Evolutionary conservation across 2,888 invertebrate genomes (phyloP).

Genomic region (Colostygia pectinataria): DNA sequence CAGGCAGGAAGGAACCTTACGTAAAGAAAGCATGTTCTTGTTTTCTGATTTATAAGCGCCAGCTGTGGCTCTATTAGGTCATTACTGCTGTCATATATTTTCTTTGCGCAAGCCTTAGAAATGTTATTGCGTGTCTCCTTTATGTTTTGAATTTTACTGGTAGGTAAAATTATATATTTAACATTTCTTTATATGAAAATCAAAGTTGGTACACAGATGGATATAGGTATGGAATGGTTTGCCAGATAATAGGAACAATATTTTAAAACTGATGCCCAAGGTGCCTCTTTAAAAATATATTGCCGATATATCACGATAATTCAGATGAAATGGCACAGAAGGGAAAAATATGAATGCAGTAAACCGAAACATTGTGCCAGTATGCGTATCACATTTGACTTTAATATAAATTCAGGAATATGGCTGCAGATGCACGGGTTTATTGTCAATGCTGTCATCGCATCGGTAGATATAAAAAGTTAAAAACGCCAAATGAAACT

Average conservation of each 20-base stretch:
- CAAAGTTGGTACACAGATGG: too few relatives aligned
- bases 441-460: slow-evolving; percentile 16
- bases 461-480: too few relatives aligned
- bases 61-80: slow-evolving; percentile 36
- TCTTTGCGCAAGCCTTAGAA: slow-evolving; percentile 4
- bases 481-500: slow-evolving; percentile 17
- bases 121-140: slow-evolving; percentile 5
- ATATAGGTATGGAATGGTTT: too few relatives aligned
- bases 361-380: slow-evolving; percentile 23
- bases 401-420: slow-evolving; percentile 20
- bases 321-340: slow-evolving; percentile 22
- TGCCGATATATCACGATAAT: slow-evolving; percentile 22
- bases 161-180: too few relatives aligned
- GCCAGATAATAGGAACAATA: slow-evolving; percentile 15
- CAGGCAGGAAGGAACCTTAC: background rate
- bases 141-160: background rate
- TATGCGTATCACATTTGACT: slow-evolving; percentile 23
- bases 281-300: slow-evolving; percentile 19
- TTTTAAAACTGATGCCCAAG: slow-evolving; percentile 6
- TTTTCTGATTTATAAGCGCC: slow-evolving; percentile 23
- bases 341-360: slow-evolving; percentile 22
- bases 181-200: too few relatives aligned
- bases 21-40: slow-evolving; percentile 8
- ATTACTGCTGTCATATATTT: slow-evolving; percentile 21
- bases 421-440: slow-evolving; percentile 22